phyloP scores from a whole-genome alignment of 2,797 vertebrate genomes.

The Malacoraja senta region DNA sequence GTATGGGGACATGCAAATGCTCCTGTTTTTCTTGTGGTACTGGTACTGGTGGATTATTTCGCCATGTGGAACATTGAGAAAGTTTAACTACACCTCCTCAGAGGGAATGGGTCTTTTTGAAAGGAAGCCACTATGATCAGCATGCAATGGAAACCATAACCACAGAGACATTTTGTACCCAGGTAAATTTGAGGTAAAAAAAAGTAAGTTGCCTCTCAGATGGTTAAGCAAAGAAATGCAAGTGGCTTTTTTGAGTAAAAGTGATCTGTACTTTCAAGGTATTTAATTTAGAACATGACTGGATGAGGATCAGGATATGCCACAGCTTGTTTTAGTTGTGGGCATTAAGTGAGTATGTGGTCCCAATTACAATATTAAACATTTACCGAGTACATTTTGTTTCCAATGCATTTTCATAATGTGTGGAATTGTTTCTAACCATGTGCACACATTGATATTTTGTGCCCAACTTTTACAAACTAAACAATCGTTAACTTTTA shows the following conservation, averaged over 20 bases:
- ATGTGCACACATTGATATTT: neutral
- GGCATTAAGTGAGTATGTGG: conserved; percentile 24
- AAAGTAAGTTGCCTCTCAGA: neutral
- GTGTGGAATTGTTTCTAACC: neutral
- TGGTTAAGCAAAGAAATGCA: neutral
- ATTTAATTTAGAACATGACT: conserved; percentile 3
- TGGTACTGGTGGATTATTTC: neutral
- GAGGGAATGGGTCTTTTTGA: neutral
- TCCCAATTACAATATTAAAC: conserved; percentile 26
- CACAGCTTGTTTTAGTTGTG: conserved; percentile 15
- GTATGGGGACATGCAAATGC: too few species aligned
- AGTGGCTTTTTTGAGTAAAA: neutral
- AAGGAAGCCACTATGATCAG: conserved; percentile 2
- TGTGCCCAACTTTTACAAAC: neutral
- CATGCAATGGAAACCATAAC: neutral
- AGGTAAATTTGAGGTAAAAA: conserved; percentile 9
- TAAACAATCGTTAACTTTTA: neutral
- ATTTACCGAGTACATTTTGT: conserved; percentile 31
- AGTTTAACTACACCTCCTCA: neutral
- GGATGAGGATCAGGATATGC: neutral
- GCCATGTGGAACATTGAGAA: conserved; percentile 25
- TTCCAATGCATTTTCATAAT: neutral
- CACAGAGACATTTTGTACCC: conserved; percentile 30
- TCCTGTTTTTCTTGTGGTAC: neutral
- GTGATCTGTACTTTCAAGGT: conserved; percentile 1